Evolutionary conservation across 2,888 invertebrate species (phyloP).

Genomic region (Agriopis marginaria): DNA sequence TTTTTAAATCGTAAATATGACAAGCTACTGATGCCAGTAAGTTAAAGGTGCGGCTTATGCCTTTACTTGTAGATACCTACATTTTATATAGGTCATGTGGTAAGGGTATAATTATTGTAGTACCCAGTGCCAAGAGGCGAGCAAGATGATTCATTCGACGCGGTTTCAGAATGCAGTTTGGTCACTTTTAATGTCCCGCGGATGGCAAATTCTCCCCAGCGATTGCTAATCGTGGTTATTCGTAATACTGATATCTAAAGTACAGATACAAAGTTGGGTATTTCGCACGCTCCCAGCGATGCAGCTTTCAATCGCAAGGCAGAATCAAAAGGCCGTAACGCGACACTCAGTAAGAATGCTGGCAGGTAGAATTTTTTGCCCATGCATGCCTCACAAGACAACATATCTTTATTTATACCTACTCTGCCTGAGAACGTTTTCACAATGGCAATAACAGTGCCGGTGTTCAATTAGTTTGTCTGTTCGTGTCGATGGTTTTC

Average conservation of each 20-base stretch:
- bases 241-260: slow-evolving; percentile 26
- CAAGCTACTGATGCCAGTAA: slow-evolving; percentile 31
- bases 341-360: slow-evolving; percentile 52
- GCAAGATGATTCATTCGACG: slow-evolving; percentile 74
- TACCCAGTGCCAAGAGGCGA: slow-evolving; percentile 72
- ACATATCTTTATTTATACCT: slow-evolving; percentile 60
- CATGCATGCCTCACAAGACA: slow-evolving; percentile 55
- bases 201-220: slow-evolving; percentile 59
- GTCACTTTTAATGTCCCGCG: slow-evolving; percentile 67
- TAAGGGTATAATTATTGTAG: slow-evolving; percentile 60
- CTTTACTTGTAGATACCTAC: slow-evolving; percentile 55
- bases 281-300: slow-evolving; percentile 7
- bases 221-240: slow-evolving; percentile 34
- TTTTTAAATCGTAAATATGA: slow-evolving; percentile 44
- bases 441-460: slow-evolving; percentile 55
- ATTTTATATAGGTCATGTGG: slow-evolving; percentile 56
- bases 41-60: slow-evolving; percentile 41
- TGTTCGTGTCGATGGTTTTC: slow-evolving; percentile 46
- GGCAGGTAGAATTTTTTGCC: slow-evolving; percentile 70
- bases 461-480: slow-evolving; percentile 49
- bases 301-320: slow-evolving; percentile 19
- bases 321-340: slow-evolving; percentile 29
- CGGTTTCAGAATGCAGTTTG: slow-evolving; percentile 76
- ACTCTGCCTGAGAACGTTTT: slow-evolving; percentile 56
- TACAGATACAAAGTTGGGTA: background rate